Evolutionary conservation across 2,797 vertebrate species (phyloP), one percentile per base, ranked within the genome.

Genomic region (Phylloscopus collybita): DNA sequence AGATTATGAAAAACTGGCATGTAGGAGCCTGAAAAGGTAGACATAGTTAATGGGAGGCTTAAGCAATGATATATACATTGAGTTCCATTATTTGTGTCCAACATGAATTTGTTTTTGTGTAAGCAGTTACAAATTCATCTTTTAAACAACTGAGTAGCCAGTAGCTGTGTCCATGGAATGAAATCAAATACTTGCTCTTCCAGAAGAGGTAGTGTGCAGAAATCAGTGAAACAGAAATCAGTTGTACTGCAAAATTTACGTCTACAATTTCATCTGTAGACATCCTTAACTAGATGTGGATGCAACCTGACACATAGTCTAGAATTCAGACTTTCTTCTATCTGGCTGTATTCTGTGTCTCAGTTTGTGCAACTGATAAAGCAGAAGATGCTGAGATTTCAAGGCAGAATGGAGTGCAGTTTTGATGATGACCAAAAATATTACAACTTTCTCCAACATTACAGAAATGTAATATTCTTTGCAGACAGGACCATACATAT

Each of bases 221-320:
- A 80, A 86, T 53, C 64, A 86, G 56, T 27, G 57, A 94, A 90
- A 47, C 76, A 91, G 61, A 95, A 95, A 79, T 88, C 78, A 88
- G 81, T 44, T 78, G 34, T 14, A 27, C 42, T 86, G 70, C 51
- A 88, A 78, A 92, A 95, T 59, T 91, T 88, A 92, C 59, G 69
- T 26, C 27, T 36, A 44, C 20, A 25, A 8, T 16, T 61, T 87
- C 81, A 7, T 76, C 60, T 85, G 27, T 57, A 59, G 90, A 87
- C 30, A n/a, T 85, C 79, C 34, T 84, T 90, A 93, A 62, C 26
- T 69, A 67, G 73, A 42, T 17, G 11, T 44, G 38, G 61, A 79
- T 10, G 3, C 20, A 79, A 25, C 29, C 27, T 16, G 26, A 38
- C 60, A 30, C 21, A 32, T 22, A 61, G 40, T 72, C 27, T 44